Base-by-base conservation (phyloP, 30 jellyfish, hydroid and myxozoan species). In the Haliclystus octoradiatus region DNA sequence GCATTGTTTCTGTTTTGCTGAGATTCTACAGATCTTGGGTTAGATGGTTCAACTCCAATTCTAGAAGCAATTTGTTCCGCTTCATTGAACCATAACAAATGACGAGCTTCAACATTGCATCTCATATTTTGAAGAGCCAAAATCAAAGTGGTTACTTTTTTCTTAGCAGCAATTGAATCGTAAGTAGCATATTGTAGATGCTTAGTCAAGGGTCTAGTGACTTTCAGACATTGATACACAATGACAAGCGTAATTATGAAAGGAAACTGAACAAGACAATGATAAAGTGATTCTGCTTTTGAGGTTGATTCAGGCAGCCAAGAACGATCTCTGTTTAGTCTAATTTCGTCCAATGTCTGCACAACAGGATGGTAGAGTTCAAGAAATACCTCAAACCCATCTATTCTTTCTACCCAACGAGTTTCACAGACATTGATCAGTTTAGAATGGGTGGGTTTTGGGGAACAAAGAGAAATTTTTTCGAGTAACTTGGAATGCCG, bases 381-480 rank as follows among this genome's bases (percentile, higher is more conserved):
- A 1, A 66, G 23, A 29, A 75, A 76, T 19, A 76, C 68, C 3
- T 49, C 68, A 47, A 76, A 32, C 23, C 88, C 80, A 28, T 76
- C 80, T 60, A 76, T 65, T 26, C 88, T 26, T 14, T 76, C 73
- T 0, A 65, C 50, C 87, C 88, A 76, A 31, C 66, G 62, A 49
- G 80, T 66, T 27, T 70, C 31, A 53, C 88, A 76, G 32, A 65
- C 81, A 66, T 76, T 50, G 61, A 76, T 50, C 15, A 76, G 50
- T 27, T 31, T 1, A 47, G 28, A 46, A 27, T 65, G 74, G 49
- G 51, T 13, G 29, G 65, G 69, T 24, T 72, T 0, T 29, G 87
- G 74, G 57, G 57, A 40, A 40, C 9, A 40, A 5, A 40, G 19
- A 40, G 57, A 19, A 40, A 40, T 40, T 9, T 40, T 40, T 9